Conservation (phyloP, 2,797 vertebrate species). For the Bufotes viridis region DNA sequence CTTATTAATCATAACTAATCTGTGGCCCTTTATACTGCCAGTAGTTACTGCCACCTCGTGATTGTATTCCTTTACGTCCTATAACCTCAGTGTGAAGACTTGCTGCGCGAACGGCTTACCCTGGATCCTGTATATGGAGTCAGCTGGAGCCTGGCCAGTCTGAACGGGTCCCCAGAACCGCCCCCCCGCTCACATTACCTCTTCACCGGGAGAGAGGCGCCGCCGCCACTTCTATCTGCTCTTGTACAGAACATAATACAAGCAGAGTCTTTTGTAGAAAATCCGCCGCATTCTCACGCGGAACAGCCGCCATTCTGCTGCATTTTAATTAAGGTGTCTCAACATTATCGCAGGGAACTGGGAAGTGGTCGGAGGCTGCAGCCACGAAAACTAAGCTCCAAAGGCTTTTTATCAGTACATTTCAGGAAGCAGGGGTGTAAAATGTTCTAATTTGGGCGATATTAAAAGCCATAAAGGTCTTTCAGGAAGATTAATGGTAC, state of each 20-base stretch:
- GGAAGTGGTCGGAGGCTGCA: conserved; percentile 99
- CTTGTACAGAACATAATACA: conserved; percentile 66
- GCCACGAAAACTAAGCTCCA: conserved; percentile 99
- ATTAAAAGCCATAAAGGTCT: conserved; percentile 99
- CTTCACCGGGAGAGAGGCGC: conserved; percentile 63
- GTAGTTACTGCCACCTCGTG: background rate
- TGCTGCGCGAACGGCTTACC: too few relatives aligned
- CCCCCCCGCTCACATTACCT: conserved; percentile 32
- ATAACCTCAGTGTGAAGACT: too few relatives aligned
- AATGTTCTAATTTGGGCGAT: conserved; percentile 99
- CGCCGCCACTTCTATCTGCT: conserved; percentile 8
- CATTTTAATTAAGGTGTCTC: conserved; percentile 99
- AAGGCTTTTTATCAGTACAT: conserved; percentile 99
- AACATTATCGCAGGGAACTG: conserved; percentile 99
- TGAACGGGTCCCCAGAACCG: too few relatives aligned
- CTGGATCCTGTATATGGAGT: too few relatives aligned
- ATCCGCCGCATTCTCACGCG: conserved; percentile 83
- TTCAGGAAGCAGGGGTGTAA: conserved; percentile 99
- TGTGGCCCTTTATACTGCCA: background rate
- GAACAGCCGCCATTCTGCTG: conserved; percentile 85
- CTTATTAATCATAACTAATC: background rate
- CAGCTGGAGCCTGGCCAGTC: background rate
- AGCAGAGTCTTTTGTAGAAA: conserved; percentile 72
- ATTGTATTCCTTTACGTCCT: background rate
- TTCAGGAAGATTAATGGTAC: conserved; percentile 99